phyloP scores from a whole-genome alignment of 2,797 vertebrate genomes.

The Epinephelus awoara region DNA sequence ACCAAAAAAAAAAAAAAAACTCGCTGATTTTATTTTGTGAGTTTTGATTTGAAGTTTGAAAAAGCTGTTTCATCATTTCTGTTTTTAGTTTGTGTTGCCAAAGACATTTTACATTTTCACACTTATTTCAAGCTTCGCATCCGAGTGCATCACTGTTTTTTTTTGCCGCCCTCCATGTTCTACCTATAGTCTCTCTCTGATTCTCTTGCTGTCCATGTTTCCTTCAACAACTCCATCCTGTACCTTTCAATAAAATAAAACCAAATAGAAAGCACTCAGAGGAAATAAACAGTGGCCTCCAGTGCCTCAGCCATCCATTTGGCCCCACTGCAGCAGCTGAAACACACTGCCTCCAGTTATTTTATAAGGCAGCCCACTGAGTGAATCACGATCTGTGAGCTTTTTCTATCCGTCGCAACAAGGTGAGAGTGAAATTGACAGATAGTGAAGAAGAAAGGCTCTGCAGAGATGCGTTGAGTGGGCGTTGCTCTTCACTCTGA shows the following conservation, averaged over 20 bases:
- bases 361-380: slow-evolving; percentile 54
- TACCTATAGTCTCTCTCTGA: not conserved
- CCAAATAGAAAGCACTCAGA: slow-evolving; percentile 75
- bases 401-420: slow-evolving; percentile 55
- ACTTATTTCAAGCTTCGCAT: not conserved
- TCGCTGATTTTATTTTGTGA: not conserved
- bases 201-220: slow-evolving; percentile 11
- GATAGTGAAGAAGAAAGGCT: slow-evolving; percentile 28
- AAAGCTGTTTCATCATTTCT: not conserved
- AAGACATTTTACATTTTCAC: not conserved
- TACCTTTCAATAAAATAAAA: slow-evolving; percentile 50
- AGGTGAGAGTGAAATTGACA: slow-evolving; percentile 46
- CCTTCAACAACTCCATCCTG: slow-evolving; percentile 22
- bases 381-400: slow-evolving; percentile 52
- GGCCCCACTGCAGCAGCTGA: slow-evolving; percentile 37
- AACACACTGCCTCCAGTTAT: slow-evolving; percentile 28
- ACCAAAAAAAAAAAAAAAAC: not conserved
- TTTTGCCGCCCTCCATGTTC: not conserved
- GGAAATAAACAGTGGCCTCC: slow-evolving; percentile 65
- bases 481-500: slow-evolving; percentile 10
- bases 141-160: not conserved
- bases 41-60: not conserved
- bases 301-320: slow-evolving; percentile 50
- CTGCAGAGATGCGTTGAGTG: slow-evolving; percentile 21
- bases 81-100: not conserved